These are phyloP conservation scores for Ciconia nigra DNA, from an alignment of 2,797 vertebrate genomes.

Conservation along the genomic window DNA sequence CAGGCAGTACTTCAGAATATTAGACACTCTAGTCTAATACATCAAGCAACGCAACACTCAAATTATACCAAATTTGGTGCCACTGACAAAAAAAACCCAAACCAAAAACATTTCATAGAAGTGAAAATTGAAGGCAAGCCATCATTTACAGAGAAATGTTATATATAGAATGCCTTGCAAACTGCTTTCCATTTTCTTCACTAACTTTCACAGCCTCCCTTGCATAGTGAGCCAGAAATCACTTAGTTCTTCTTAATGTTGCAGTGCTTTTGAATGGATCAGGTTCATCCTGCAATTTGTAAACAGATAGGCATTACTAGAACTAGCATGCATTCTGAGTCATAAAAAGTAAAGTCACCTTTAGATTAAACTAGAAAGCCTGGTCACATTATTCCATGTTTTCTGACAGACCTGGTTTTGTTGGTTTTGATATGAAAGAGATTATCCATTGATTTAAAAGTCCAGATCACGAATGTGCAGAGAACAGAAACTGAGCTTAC, in stretches of 20 bases:
- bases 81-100: not conserved
- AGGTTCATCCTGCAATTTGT: slow-evolving; percentile 73
- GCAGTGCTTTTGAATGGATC: slow-evolving; percentile 74
- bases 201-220: not conserved
- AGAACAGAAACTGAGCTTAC: not conserved
- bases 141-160: not conserved
- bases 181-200: not conserved
- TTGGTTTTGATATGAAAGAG: not conserved
- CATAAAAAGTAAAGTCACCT: not conserved
- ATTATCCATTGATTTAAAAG: not conserved
- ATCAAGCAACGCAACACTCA: not conserved
- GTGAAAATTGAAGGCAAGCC: not conserved
- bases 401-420: not conserved
- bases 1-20: not conserved
- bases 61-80: not conserved
- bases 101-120: not conserved
- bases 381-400: not conserved
- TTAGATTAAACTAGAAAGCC: not conserved
- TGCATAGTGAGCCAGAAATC: not conserved
- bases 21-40: not conserved
- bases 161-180: not conserved
- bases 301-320: not conserved
- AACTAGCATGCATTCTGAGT: not conserved
- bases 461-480: not conserved
- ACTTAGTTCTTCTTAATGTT: slow-evolving; percentile 69